A percentile compares a stretch with the other conserved stretches of the same genome.
These are phyloP conservation scores for Parthenolecanium corni DNA, from an alignment of 2,888 invertebrate species.

Conservation along the genomic window DNA sequence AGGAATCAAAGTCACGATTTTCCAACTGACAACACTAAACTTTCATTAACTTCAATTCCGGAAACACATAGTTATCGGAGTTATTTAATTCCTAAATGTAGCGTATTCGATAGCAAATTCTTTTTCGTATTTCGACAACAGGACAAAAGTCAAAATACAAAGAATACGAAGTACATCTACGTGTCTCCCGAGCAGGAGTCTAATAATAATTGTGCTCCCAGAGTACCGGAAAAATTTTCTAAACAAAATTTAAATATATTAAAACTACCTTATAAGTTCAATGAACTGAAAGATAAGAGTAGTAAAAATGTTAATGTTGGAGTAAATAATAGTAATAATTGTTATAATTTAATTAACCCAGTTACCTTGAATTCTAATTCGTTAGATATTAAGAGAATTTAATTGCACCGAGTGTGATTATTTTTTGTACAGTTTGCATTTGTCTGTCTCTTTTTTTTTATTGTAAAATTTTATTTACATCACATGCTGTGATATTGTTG, in stretches of 20 bases:
- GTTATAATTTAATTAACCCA: not conserved
- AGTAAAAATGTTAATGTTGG: not conserved
- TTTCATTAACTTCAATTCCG: not conserved
- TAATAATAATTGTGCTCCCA: not conserved
- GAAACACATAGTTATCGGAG: too few relatives aligned
- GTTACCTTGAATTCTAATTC: constrained; percentile 19
- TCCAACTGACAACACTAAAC: not conserved
- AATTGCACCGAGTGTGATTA: not conserved
- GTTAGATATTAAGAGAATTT: not conserved
- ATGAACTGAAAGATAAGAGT: constrained; percentile 16
- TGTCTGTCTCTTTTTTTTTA: not conserved
- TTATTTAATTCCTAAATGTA: not conserved
- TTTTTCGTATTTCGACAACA: not conserved
- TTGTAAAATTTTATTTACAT: not conserved
- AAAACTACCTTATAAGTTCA: constrained; percentile 19
- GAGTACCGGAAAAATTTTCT: constrained; percentile 4
- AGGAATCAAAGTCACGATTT: not conserved
- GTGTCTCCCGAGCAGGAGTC: too few relatives aligned
- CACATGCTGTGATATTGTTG: not conserved
- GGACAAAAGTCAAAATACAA: not conserved
- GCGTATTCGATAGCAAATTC: not conserved
- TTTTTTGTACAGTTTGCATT: constrained; percentile 1
- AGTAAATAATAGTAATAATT: not conserved
- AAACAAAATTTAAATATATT: constrained; percentile 20
- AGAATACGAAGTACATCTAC: too few relatives aligned